Evolutionary conservation across 2,888 invertebrate species (phyloP).

Genomic region (Nematopogon swammerdamellus): DNA sequence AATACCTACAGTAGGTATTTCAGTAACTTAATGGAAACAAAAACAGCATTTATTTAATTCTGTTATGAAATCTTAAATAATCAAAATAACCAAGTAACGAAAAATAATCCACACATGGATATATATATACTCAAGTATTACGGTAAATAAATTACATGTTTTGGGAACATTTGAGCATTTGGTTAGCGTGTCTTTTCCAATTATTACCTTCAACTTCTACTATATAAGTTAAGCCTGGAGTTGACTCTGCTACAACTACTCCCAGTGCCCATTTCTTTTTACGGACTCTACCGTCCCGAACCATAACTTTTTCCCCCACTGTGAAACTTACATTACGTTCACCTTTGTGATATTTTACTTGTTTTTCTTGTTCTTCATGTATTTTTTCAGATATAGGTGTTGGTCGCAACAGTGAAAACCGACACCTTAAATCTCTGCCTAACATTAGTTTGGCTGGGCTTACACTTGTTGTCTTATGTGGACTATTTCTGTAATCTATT

Average conservation of each 20-base stretch:
- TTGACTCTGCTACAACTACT: neutral
- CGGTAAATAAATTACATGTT: neutral
- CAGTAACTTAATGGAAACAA: too few species aligned
- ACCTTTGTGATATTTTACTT: neutral
- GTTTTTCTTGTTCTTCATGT: neutral
- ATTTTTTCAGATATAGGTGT: slow-evolving; percentile 2
- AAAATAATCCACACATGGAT: too few species aligned
- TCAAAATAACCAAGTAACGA: too few species aligned
- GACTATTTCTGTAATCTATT: neutral
- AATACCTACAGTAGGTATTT: too few species aligned
- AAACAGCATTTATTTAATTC: too few species aligned
- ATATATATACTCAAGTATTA: too few species aligned
- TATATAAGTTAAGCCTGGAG: neutral
- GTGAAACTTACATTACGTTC: neutral
- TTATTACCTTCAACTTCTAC: neutral
- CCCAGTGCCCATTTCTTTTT: neutral
- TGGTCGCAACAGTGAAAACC: slow-evolving; percentile 2
- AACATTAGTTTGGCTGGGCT: slow-evolving; percentile 1
- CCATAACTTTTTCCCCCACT: neutral
- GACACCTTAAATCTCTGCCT: slow-evolving; percentile 3
- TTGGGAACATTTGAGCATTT: neutral
- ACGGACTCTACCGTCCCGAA: neutral
- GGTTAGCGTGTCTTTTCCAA: neutral
- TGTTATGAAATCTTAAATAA: too few species aligned
- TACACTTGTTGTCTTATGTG: neutral